Base-by-base conservation (phyloP, 2,888 invertebrate species). In the Chymomyza procnemis region DNA sequence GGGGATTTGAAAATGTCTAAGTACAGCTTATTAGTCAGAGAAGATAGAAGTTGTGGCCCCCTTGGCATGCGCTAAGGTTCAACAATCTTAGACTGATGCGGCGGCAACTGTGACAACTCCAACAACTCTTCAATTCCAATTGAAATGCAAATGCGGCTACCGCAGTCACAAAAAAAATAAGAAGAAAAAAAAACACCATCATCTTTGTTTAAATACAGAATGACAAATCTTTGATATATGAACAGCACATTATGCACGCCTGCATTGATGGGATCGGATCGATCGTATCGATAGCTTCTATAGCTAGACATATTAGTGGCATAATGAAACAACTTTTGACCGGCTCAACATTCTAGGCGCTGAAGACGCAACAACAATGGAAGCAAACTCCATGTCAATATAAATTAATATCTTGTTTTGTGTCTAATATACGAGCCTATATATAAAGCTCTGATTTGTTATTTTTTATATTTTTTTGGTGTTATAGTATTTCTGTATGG, bases 191-290 rank as follows among this genome's bases (percentile, higher is more conserved):
- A 14, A 61, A 69, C 59, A 69, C 62, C 54, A 66, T 26, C 12
- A 41, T 34, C n/a, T 78, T 76, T 83, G 86, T 86, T 86, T 83
- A 73, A 84, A 83, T 86, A 81, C 82, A 83, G 73, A 83, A 76
- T 81, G 85, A 86, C 86, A 83, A 86, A 86, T 83, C 86, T 79
- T 58, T 84, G 85, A 86, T 74, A 84, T 83, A 86, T 83, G 86
- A 81, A 71, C 71, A 47, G 64, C 66, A 59, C 64, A n/a, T 34
- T 56, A 16, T 56, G 19, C 18, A 21, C 34, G 34, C 12, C 57
- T 61, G 56, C 55, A 71, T 41, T 57, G 55, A 60, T 67, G 41
- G 41, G 52, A 34, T 16, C 56, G 41, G 56, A 26, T 8, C 26
- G 58, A 61, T 61, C 50, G 26, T 47, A 12, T 4, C 12, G 50